Conservation (phyloP, 2,113 vertebrate genomes). For the Gadus macrocephalus region DNA sequence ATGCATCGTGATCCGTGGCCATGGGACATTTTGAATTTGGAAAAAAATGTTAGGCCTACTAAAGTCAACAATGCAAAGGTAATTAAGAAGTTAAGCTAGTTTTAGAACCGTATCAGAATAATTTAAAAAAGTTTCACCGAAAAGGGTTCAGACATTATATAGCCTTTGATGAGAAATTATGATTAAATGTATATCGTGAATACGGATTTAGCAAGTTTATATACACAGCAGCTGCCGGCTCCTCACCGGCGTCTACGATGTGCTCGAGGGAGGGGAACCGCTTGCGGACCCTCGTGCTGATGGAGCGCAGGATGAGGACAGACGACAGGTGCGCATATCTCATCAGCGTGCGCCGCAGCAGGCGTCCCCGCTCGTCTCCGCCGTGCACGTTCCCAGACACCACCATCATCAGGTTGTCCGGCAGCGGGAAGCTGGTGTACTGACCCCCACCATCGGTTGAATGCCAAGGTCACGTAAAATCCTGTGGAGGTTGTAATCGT, state of each 20-base stretch:
- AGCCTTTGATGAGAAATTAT: no score
- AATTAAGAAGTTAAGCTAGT: no score
- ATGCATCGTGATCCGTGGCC: no score
- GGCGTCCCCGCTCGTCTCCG: slow-evolving; percentile 76
- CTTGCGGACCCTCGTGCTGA: slow-evolving; percentile 84
- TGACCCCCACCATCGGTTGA: slow-evolving; percentile 91
- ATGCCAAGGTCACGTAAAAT: slow-evolving; percentile 84
- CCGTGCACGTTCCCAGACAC: slow-evolving; percentile 85
- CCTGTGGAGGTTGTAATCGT: slow-evolving; percentile 53
- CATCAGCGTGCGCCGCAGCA: slow-evolving; percentile 82
- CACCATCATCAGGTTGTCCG: slow-evolving; percentile 88
- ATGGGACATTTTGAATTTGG: no score
- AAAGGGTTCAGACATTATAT: no score
- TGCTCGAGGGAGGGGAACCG: slow-evolving; percentile 83
- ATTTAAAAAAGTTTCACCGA: no score
- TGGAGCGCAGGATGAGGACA: slow-evolving; percentile 82
- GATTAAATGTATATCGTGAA: background rate
- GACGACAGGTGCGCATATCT: slow-evolving; percentile 83
- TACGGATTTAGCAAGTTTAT: background rate
- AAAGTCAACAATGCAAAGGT: no score
- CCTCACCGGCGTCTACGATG: slow-evolving; percentile 79
- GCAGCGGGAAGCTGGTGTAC: slow-evolving; percentile 88
- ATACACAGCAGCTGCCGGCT: no score
- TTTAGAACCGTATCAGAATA: no score
- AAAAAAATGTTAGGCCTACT: no score